Evolutionary conservation across 2,113 vertebrate species (phyloP).

Genomic region (Dicaeum eximium): DNA sequence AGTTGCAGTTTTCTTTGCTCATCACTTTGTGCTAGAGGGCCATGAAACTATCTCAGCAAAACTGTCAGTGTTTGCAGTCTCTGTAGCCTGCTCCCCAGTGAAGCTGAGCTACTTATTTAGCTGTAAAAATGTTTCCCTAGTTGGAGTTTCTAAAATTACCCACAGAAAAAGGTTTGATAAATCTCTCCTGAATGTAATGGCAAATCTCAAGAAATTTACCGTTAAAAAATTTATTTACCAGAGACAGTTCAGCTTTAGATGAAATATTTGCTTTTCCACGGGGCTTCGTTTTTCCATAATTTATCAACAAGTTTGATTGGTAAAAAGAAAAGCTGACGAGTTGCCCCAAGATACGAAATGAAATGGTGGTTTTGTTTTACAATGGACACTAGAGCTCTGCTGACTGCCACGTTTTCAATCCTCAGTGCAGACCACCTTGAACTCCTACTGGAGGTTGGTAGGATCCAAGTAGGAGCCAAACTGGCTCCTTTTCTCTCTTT

Average conservation of each 20-base stretch:
- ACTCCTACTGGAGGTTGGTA: neutral
- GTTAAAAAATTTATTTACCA: neutral
- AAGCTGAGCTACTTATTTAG: conserved; percentile 40
- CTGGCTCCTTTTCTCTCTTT: neutral
- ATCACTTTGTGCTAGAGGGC: conserved; percentile 31
- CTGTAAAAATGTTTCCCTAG: conserved; percentile 38
- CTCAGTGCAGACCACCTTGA: neutral
- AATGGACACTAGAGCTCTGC: neutral
- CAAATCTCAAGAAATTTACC: conserved; percentile 10
- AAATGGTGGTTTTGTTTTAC: neutral
- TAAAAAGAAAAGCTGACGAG: neutral
- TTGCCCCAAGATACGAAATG: neutral
- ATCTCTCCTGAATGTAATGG: conserved; percentile 9
- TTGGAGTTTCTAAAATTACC: conserved; percentile 60
- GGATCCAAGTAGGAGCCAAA: neutral
- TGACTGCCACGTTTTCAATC: neutral
- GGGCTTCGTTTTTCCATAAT: neutral
- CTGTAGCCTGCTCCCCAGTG: neutral
- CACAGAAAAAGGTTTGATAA: neutral
- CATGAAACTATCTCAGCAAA: conserved; percentile 50
- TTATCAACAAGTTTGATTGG: neutral
- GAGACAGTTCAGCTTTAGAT: neutral
- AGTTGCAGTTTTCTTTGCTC: conserved; percentile 16
- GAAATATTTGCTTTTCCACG: neutral
- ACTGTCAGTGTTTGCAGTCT: conserved; percentile 26